Evolutionary conservation across 2,888 invertebrate species (phyloP).

Genomic region (Falcaria lacertinaria): DNA sequence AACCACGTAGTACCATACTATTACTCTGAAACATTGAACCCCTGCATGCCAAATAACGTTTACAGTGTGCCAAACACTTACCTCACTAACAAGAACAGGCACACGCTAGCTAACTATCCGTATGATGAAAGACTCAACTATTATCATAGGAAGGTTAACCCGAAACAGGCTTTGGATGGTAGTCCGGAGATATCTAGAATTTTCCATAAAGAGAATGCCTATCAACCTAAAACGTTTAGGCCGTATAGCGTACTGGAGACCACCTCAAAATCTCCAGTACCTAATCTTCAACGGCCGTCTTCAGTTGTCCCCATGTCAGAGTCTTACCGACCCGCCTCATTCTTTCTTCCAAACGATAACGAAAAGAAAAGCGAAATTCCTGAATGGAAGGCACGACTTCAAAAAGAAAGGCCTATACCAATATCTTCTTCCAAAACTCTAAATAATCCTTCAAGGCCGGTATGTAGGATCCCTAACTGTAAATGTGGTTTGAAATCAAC

Average conservation of each 20-base stretch:
- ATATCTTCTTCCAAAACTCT: conserved; percentile 46
- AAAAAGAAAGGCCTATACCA: conserved; percentile 56
- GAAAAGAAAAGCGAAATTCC: conserved; percentile 51
- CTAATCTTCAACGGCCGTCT: conserved; percentile 53
- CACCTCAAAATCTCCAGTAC: conserved; percentile 46
- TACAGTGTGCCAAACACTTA: conserved; percentile 48
- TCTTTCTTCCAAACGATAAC: conserved; percentile 52
- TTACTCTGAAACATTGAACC: conserved; percentile 67
- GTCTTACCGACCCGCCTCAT: conserved; percentile 66
- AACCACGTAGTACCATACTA: conserved; percentile 74
- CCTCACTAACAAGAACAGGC: conserved; percentile 48
- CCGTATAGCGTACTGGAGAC: conserved; percentile 71
- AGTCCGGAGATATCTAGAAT: conserved; percentile 51
- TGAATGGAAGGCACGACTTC: conserved; percentile 65
- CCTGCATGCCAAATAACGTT: conserved; percentile 67
- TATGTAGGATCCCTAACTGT: conserved; percentile 68
- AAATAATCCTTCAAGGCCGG: conserved; percentile 56
- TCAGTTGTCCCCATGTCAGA: conserved; percentile 69
- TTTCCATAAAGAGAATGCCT: conserved; percentile 41
- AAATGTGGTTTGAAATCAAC: conserved; percentile 55
- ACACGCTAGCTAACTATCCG: conserved; percentile 56
- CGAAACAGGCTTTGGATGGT: conserved; percentile 39
- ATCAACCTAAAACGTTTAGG: conserved; percentile 52
- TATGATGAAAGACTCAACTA: conserved; percentile 55
- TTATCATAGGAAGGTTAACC: conserved; percentile 47